phyloP scores from a whole-genome alignment of 2,113 vertebrate genomes.

The Menidia beryllina region DNA sequence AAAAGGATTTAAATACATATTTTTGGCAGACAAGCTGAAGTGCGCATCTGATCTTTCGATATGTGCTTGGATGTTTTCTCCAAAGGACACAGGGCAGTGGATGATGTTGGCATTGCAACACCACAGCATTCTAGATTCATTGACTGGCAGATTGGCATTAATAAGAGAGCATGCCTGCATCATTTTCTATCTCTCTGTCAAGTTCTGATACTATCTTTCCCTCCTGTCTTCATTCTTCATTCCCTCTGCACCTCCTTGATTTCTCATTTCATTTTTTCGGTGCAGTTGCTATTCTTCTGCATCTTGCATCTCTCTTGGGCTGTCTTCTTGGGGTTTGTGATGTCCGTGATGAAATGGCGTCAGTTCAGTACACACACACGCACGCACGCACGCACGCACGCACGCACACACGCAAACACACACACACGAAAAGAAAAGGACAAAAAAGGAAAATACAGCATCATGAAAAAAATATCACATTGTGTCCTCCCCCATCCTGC shows the following conservation, averaged over 20 bases:
- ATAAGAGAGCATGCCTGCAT: slow-evolving; percentile 46
- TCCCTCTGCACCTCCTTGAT: slow-evolving; percentile 61
- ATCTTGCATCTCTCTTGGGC: slow-evolving; percentile 84
- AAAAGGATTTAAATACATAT: slow-evolving; percentile 22
- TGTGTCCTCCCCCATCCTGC: slow-evolving; percentile 57
- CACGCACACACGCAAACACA: too few species aligned
- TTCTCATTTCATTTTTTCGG: slow-evolving; percentile 68
- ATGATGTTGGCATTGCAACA: slow-evolving; percentile 36
- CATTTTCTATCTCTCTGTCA: slow-evolving; percentile 56
- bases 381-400: too few species aligned
- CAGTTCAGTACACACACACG: slow-evolving; percentile 82
- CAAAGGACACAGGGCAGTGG: slow-evolving; percentile 42
- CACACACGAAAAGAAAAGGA: too few species aligned
- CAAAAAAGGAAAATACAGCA: slow-evolving; percentile 17
- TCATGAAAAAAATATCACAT: slow-evolving; percentile 42
- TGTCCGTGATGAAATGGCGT: slow-evolving; percentile 87
- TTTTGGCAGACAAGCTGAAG: slow-evolving; percentile 37
- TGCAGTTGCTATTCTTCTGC: slow-evolving; percentile 65
- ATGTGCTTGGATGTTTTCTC: slow-evolving; percentile 31
- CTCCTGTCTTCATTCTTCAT: slow-evolving; percentile 51
- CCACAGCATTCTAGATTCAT: slow-evolving; percentile 47
- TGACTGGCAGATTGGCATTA: slow-evolving; percentile 60
- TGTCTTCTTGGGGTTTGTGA: slow-evolving; percentile 87
- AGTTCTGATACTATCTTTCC: slow-evolving; percentile 33
- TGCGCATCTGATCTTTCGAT: slow-evolving; percentile 27